A percentile compares a stretch with the other conserved stretches of the same genome.
Conservation (phyloP, 2,113 vertebrate species). For the Lanius ludovicianus region DNA sequence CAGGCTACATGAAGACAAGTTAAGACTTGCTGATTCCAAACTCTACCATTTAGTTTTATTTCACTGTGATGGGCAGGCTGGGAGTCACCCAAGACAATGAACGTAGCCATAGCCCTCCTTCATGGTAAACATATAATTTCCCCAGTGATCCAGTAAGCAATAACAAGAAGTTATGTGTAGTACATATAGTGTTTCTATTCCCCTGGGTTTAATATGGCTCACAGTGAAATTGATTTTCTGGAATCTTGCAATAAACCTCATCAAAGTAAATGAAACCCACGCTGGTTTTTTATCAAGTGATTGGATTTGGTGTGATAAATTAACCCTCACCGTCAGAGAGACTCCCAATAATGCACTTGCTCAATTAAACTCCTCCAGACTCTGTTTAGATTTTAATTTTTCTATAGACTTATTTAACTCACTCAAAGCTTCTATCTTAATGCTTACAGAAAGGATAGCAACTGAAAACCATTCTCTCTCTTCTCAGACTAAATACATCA, state of each 20-base stretch:
- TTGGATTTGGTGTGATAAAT: slow-evolving; percentile 76
- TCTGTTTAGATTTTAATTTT: slow-evolving; percentile 64
- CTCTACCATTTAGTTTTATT: slow-evolving; percentile 67
- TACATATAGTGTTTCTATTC: slow-evolving; percentile 74
- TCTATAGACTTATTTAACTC: slow-evolving; percentile 47
- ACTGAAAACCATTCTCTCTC: not conserved
- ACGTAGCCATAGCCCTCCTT: slow-evolving; percentile 68
- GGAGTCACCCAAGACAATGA: slow-evolving; percentile 71
- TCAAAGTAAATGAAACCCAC: slow-evolving; percentile 79
- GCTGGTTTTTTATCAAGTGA: slow-evolving; percentile 74
- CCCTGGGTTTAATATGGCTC: slow-evolving; percentile 77
- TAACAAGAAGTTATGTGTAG: slow-evolving; percentile 80
- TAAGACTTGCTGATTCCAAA: slow-evolving; percentile 34
- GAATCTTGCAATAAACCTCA: slow-evolving; percentile 79
- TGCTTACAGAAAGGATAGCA: not conserved
- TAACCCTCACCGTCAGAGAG: slow-evolving; percentile 61
- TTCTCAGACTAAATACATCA: slow-evolving; percentile 21
- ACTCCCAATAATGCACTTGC: slow-evolving; percentile 51
- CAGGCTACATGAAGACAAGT: slow-evolving; percentile 44
- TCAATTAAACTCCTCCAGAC: slow-evolving; percentile 60
- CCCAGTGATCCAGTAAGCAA: slow-evolving; percentile 75
- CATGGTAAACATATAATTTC: slow-evolving; percentile 79
- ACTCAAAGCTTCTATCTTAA: not conserved
- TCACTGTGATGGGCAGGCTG: slow-evolving; percentile 56
- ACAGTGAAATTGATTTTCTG: slow-evolving; percentile 81